Percentiles rank a stretch among this genome's conserved stretches.
Conservation (phyloP, 2,113 vertebrate species). For the Scytalopus superciliaris region DNA sequence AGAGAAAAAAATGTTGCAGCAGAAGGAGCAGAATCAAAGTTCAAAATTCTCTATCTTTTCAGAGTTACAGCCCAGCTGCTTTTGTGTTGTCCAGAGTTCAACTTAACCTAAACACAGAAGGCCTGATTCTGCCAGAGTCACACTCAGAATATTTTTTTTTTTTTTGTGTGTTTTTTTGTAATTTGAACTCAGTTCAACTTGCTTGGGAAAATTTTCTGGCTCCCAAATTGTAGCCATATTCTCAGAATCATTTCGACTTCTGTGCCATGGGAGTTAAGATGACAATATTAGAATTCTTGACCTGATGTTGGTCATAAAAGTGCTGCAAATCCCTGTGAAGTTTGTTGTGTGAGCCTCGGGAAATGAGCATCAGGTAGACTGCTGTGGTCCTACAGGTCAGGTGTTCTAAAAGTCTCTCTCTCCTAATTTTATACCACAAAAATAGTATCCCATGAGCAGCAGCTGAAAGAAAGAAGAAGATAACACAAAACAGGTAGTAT, state of each 20-base stretch:
- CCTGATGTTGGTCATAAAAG: background rate
- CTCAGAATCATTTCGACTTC: background rate
- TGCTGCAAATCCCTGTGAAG: background rate
- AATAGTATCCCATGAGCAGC: background rate
- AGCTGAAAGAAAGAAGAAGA: background rate
- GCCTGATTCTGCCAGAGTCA: background rate
- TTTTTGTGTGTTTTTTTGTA: too few relatives aligned
- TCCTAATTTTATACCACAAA: background rate
- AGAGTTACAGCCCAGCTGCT: background rate
- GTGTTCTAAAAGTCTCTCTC: background rate
- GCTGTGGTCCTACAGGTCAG: background rate
- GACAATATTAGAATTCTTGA: background rate
- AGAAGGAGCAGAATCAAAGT: background rate
- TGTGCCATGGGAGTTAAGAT: background rate
- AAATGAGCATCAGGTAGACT: background rate
- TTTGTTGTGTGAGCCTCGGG: background rate
- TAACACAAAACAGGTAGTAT: background rate
- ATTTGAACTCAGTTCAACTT: background rate
- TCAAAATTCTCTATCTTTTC: constrained; percentile 1
- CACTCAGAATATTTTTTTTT: background rate
- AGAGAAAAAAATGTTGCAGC: background rate
- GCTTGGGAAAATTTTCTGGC: background rate
- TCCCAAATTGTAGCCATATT: background rate
- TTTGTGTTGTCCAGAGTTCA: background rate
- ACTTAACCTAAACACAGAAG: background rate